phyloP scores from a whole-genome alignment of 2,888 invertebrate genomes.

The Hirtodrosophila duncani region DNA sequence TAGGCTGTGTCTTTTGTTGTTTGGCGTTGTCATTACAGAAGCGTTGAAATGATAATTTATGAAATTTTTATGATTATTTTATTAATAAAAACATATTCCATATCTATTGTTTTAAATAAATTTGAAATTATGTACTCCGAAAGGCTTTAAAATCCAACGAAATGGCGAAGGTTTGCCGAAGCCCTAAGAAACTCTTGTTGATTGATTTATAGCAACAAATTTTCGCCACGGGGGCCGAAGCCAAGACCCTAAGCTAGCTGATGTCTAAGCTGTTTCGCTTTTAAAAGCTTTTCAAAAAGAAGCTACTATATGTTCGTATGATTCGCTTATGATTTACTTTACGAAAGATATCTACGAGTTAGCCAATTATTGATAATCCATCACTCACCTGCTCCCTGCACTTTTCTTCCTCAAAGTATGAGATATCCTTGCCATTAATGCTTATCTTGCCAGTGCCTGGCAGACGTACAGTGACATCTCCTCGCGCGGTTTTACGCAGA shows the following conservation, averaged over 20 bases:
- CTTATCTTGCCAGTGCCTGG: conserved; percentile 90
- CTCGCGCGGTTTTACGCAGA: conserved; percentile 85
- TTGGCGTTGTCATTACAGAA: conserved; percentile 60
- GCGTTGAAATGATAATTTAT: conserved; percentile 54
- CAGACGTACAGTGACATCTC: conserved; percentile 87
- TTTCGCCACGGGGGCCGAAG: no score
- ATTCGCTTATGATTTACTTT: no score
- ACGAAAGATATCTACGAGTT: no score
- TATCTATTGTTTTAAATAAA: conserved; percentile 12
- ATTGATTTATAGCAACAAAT: no score
- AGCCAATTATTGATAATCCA: no score
- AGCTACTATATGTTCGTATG: no score
- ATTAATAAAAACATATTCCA: conserved; percentile 22
- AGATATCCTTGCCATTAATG: conserved; percentile 88
- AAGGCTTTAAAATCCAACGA: no score
- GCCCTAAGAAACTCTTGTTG: no score
- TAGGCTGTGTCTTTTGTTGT: conserved; percentile 69
- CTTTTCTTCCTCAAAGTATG: conserved; percentile 86
- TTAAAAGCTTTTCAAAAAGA: no score
- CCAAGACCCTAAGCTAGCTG: no score
- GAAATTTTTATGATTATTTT: conserved; percentile 37
- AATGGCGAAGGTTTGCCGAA: no score
- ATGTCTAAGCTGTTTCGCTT: no score
- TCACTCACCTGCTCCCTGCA: conserved; percentile 86
- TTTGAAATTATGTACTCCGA: not conserved